phyloP scores from a whole-genome alignment of 2,113 vertebrate genomes.

The Indicator indicator region DNA sequence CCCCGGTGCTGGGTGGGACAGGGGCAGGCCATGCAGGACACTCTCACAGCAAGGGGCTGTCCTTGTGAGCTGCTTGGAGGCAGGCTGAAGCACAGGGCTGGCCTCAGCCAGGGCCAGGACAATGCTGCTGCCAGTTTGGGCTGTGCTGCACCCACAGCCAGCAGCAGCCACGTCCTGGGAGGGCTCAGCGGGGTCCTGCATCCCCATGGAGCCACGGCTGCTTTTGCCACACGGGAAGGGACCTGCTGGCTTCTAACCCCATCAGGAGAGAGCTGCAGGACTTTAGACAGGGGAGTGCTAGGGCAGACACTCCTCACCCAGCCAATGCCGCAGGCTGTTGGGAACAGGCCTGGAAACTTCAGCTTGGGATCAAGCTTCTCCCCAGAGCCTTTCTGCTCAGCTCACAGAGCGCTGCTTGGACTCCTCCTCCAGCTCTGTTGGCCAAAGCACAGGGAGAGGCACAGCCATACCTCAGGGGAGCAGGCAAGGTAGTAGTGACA shows the following conservation, averaged over 20 bases:
- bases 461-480: fast-evolving
- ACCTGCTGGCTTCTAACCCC: background rate
- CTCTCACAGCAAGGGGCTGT: background rate
- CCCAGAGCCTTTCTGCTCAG: background rate
- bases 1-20: background rate
- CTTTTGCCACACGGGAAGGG: background rate
- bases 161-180: background rate
- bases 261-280: background rate
- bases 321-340: fast-evolving
- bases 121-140: fast-evolving
- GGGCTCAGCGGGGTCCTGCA: background rate
- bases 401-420: fast-evolving
- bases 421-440: fast-evolving
- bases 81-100: background rate
- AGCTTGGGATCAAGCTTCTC: background rate
- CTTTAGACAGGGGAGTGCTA: fast-evolving
- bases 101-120: fast-evolving
- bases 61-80: fast-evolving
- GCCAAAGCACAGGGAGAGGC: background rate
- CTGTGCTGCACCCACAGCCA: background rate
- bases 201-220: background rate
- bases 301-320: background rate
- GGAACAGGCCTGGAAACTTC: background rate
- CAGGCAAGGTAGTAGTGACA: fast-evolving
- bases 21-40: background rate